Percentiles rank a stretch among this genome's conserved stretches.
Conservation (phyloP, 2,888 invertebrate species). For the Empis stercorea region DNA sequence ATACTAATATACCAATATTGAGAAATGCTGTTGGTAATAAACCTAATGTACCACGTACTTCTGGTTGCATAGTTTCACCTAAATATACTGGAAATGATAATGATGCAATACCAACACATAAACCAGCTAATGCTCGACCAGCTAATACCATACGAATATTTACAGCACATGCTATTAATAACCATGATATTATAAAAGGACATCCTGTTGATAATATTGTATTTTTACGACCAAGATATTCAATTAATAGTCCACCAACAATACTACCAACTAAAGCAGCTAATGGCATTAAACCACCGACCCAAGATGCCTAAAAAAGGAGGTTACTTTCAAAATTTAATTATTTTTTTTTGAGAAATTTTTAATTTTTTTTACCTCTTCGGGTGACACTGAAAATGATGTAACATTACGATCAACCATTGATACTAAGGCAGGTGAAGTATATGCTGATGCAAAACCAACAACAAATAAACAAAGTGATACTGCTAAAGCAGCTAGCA, state of each 20-base stretch:
- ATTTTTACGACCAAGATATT: slow-evolving; percentile 63
- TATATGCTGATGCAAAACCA: slow-evolving; percentile 75
- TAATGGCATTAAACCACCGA: slow-evolving; percentile 78
- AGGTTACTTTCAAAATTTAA: no score
- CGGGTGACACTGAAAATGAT: slow-evolving; percentile 45
- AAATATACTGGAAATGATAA: slow-evolving; percentile 83
- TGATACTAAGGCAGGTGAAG: slow-evolving; percentile 68
- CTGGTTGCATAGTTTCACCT: slow-evolving; percentile 84
- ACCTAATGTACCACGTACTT: slow-evolving; percentile 82
- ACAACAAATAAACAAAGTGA: slow-evolving; percentile 79
- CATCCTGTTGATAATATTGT: slow-evolving; percentile 66
- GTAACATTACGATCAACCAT: slow-evolving; percentile 43
- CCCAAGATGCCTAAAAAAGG: slow-evolving; percentile 77
- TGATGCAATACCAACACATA: slow-evolving; percentile 77
- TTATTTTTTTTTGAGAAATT: no score
- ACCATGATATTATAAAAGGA: slow-evolving; percentile 72
- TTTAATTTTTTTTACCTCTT: no score
- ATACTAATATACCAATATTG: slow-evolving; percentile 61
- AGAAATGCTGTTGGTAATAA: slow-evolving; percentile 77
- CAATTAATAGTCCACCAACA: slow-evolving; percentile 73
- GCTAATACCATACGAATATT: slow-evolving; percentile 60
- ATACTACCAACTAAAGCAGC: slow-evolving; percentile 74
- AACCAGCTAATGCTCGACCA: slow-evolving; percentile 74
- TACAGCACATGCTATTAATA: slow-evolving; percentile 64
- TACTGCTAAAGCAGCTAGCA: slow-evolving; percentile 71